Conservation (phyloP, 2,113 vertebrate species). For the Megaceryle maxima region DNA sequence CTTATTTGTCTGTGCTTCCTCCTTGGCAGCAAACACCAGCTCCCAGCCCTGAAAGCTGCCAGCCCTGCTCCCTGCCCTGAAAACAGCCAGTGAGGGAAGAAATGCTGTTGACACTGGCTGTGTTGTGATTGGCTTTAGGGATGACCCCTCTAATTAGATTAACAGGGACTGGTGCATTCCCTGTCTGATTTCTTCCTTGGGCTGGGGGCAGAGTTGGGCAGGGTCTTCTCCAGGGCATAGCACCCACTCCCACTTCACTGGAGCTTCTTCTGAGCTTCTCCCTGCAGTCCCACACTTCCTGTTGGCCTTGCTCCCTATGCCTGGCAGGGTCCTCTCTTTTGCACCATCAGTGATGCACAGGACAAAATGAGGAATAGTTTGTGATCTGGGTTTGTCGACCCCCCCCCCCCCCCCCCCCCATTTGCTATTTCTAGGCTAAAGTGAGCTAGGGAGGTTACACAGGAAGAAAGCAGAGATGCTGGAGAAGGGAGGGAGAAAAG, state of each 20-base stretch:
- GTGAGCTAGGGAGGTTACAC: not conserved
- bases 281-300: not conserved
- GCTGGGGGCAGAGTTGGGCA: not conserved
- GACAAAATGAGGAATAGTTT: not conserved
- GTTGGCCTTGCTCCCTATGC: not conserved
- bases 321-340: not conserved
- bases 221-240: not conserved
- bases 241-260: accelerated
- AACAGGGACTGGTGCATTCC: not conserved
- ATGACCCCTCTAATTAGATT: constrained; percentile 18
- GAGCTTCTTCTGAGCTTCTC: not conserved
- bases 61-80: not conserved
- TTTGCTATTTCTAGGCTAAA: not conserved
- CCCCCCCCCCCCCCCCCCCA: accelerated
- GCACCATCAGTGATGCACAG: accelerated
- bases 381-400: not conserved
- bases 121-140: not conserved
- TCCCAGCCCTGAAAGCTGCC: not conserved
- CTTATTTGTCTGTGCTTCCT: not conserved
- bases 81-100: not conserved
- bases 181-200: not conserved
- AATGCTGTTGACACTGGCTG: not conserved
- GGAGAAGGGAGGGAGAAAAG: not conserved
- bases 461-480: not conserved
- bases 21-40: accelerated